phyloP scores from a whole-genome alignment of 30 jellyfish, hydroid and myxozoan species.

The Aurelia sp. region DNA sequence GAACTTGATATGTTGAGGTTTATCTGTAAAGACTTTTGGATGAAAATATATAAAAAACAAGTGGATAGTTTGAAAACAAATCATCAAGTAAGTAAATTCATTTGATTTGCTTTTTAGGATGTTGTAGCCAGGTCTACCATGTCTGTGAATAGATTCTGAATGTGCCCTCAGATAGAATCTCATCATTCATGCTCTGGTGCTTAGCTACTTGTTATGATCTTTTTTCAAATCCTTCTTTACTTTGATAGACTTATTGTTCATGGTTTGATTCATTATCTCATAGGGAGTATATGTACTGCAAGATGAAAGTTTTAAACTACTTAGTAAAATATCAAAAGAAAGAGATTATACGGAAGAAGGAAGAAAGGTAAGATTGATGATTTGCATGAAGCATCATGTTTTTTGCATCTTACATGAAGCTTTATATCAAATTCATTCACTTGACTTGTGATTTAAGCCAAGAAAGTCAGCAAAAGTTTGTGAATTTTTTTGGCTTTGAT shows the following conservation, averaged over 20 bases:
- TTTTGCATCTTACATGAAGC: too few species aligned
- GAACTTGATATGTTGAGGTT: constrained; percentile 88
- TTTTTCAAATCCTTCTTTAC: neutral
- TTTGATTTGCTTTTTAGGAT: too few species aligned
- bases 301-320: constrained; percentile 79
- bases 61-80: constrained; percentile 96
- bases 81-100: constrained; percentile 66
- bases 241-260: neutral
- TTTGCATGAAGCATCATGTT: too few species aligned
- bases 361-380: constrained; percentile 42
- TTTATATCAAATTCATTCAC: too few species aligned
- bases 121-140: too few species aligned
- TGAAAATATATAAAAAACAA: constrained; percentile 78
- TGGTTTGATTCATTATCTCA: neutral
- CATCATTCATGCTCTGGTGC: too few species aligned
- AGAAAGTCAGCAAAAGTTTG: too few species aligned
- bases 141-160: too few species aligned
- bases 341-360: constrained; percentile 69
- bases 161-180: too few species aligned
- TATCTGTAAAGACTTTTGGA: constrained; percentile 96
- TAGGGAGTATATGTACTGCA: constrained; percentile 94
- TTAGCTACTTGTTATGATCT: too few species aligned
- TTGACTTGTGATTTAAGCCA: too few species aligned
- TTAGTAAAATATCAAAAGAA: constrained; percentile 67
- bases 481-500: too few species aligned